A percentile compares a stretch with the other conserved stretches of the same genome.
Conservation (phyloP, 2,888 invertebrate genomes). For the Brenthis ino region DNA sequence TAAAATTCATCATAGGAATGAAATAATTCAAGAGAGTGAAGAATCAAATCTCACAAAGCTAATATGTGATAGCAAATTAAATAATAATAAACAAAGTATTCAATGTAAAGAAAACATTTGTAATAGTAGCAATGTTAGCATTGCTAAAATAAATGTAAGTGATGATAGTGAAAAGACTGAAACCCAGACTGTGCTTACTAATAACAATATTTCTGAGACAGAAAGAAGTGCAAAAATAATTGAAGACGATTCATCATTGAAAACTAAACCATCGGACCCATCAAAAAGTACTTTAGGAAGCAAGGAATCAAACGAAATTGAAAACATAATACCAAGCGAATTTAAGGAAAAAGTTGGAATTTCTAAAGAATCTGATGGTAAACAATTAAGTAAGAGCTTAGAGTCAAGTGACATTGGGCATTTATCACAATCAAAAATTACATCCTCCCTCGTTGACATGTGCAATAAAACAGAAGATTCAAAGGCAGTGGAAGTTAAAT, state of each 20-base stretch:
- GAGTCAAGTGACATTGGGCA: no score
- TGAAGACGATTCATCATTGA: background rate
- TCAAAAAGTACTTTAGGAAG: background rate
- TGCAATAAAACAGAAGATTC: no score
- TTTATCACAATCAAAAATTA: no score
- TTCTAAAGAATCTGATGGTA: no score
- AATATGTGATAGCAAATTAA: background rate
- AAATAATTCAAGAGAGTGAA: background rate
- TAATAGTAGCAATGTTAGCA: background rate
- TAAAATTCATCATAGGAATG: background rate
- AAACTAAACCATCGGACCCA: background rate
- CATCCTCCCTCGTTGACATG: no score
- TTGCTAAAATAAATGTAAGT: background rate
- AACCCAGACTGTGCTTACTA: background rate
- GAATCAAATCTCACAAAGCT: background rate
- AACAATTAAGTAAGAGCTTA: no score
- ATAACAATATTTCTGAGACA: background rate
- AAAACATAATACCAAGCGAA: background rate
- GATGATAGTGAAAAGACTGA: background rate
- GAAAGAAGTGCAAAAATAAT: background rate
- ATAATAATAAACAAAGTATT: background rate
- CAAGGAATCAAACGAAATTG: background rate
- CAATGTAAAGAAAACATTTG: constrained; percentile 1
- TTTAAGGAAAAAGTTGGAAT: background rate
- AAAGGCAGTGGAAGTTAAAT: no score